Base-by-base conservation (phyloP, 2,113 vertebrate genomes). In the Stigmatopora nigra region DNA sequence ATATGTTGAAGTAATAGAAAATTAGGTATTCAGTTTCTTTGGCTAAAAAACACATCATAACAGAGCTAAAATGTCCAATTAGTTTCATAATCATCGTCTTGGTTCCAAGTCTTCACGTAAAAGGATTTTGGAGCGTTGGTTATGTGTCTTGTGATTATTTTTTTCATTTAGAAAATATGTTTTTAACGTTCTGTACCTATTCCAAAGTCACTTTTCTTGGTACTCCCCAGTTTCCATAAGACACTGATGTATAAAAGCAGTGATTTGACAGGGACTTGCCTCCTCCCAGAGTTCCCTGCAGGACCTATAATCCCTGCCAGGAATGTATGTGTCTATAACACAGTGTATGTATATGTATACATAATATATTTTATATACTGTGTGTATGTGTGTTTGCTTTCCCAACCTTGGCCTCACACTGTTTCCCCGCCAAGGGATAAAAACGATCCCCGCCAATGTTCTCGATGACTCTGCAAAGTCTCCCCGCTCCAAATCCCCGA, bases 381-480 rank as follows among this genome's bases (percentile, higher is more conserved):
- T 63, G 45, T 56, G 22, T 55, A 3, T 58, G 57, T 57, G 48
- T n/a, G 8, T 22, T 45, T 70, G 67, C n/a, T 83, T 71, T 73
- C 70, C 68, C 70, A 60, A 72, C 78, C 73, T 79, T 74, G 71
- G 73, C 76, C 65, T 77, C 72, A 70, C 17, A 63, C 64, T 77
- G 70, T 78, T 78, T 83, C 76, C 78, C 68, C 48, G 67, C 80
- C 74, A 49, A 5, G 57, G 70, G 73, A 81, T 75, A 71, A 80
- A 77, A 80, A 71, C 3, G 73, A 81, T 72, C 74, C 53, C 45
- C 68, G 73, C 75, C 78, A 77, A 78, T 84, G 79, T 88, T 84
- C 78, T 72, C 78, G 77, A 84, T 87, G 85, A 83, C 79, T 77
- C 82, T 76, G 82, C 83, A 87, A 86, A 81, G 73, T 84, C 83